Conservation (phyloP, 2,888 invertebrate genomes). For the Nymphalis polychloros region DNA sequence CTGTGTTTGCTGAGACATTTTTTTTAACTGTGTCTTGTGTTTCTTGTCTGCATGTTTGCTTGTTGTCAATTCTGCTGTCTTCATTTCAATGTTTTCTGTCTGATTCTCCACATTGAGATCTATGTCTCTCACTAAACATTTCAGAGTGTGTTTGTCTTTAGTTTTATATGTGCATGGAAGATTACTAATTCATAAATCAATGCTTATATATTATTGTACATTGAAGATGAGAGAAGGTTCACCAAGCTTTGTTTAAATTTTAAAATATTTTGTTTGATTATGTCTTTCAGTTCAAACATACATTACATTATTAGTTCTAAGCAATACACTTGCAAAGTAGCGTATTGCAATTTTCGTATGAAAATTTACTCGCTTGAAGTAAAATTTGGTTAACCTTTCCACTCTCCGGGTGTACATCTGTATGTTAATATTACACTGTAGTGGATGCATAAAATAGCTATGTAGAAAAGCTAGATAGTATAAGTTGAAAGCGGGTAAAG, state of each 20-base stretch:
- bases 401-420: slow-evolving; percentile 46
- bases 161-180: slow-evolving; percentile 81
- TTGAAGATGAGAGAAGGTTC: slow-evolving; percentile 52
- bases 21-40: slow-evolving; percentile 51
- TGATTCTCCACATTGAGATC: slow-evolving; percentile 42
- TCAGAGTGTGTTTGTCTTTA: slow-evolving; percentile 80
- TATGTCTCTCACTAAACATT: slow-evolving; percentile 49
- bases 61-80: slow-evolving; percentile 51
- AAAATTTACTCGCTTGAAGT: background rate
- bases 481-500: slow-evolving; percentile 40
- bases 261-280: too few species aligned
- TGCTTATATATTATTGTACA: slow-evolving; percentile 54
- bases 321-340: background rate
- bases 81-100: slow-evolving; percentile 49
- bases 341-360: slow-evolving; percentile 5
- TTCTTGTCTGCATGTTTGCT: slow-evolving; percentile 47
- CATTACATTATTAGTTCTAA: background rate
- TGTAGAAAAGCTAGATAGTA: slow-evolving; percentile 42
- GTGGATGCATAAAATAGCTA: slow-evolving; percentile 54
- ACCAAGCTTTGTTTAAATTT: slow-evolving; percentile 32
- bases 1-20: slow-evolving; percentile 38
- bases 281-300: background rate
- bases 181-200: slow-evolving; percentile 59
- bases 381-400: slow-evolving; percentile 28
- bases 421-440: slow-evolving; percentile 60